These are phyloP conservation scores for Corythaixoides concolor DNA, from an alignment of 2,113 vertebrate species.

Conservation along the genomic window DNA sequence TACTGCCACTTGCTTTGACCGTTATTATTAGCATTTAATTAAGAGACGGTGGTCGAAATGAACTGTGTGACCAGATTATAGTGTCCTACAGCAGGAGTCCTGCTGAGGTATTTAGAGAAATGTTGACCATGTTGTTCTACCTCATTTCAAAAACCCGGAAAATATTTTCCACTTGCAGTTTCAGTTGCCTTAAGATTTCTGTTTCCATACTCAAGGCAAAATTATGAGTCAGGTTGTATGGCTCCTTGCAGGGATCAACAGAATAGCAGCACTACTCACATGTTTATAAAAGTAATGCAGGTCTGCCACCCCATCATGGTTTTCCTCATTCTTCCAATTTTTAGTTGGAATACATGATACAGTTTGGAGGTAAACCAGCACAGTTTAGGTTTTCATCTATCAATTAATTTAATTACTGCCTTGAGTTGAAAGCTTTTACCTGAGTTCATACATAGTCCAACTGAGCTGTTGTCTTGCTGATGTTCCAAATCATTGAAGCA, in stretches of 20 bases:
- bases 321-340: not conserved
- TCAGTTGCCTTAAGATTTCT: not conserved
- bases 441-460: not conserved
- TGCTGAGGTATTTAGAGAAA: not conserved
- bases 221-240: not conserved
- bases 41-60: not conserved
- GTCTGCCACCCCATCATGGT: not conserved
- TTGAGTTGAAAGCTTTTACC: not conserved
- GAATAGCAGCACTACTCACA: not conserved
- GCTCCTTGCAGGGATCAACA: not conserved
- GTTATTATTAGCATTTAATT: conserved; percentile 45
- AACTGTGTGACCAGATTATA: not conserved
- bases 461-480: not conserved
- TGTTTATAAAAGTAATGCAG: not conserved
- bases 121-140: not conserved
- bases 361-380: not conserved
- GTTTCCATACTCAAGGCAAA: not conserved
- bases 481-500: not conserved
- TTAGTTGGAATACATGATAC: not conserved
- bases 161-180: not conserved
- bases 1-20: not conserved
- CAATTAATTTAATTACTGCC: not conserved
- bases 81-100: not conserved
- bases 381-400: not conserved
- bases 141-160: not conserved